Conservation (phyloP, 1,140 invertebrate species). For the Ganaspis sp. region DNA sequence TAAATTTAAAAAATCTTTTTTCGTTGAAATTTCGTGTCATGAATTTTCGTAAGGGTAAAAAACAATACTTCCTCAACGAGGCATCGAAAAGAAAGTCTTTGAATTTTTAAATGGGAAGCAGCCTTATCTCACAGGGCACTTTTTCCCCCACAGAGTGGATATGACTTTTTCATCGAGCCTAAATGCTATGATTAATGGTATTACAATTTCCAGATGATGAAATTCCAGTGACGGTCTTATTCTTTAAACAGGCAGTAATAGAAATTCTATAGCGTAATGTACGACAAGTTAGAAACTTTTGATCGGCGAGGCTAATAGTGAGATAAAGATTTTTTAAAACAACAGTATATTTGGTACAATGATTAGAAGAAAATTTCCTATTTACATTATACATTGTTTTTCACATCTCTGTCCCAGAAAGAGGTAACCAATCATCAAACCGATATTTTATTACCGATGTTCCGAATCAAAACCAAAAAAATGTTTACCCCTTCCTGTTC, state of each 20-base stretch:
- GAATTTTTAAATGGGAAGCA: constrained; percentile 23
- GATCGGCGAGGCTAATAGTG: constrained; percentile 54
- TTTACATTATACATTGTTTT: constrained; percentile 59
- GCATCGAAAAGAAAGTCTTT: constrained; percentile 50
- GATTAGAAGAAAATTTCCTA: constrained; percentile 60
- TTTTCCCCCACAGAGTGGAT: constrained; percentile 44
- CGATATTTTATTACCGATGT: too few relatives aligned
- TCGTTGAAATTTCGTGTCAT: too few relatives aligned
- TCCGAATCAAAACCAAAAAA: neutral
- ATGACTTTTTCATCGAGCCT: constrained; percentile 46
- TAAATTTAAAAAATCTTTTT: too few relatives aligned
- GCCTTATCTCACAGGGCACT: constrained; percentile 17
- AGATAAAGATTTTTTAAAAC: constrained; percentile 55
- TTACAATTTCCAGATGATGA: constrained; percentile 55
- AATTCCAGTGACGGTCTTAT: constrained; percentile 58
- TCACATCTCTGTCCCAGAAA: constrained; percentile 52
- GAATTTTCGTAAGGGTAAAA: too few relatives aligned
- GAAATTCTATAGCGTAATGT: constrained; percentile 62
- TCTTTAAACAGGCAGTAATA: constrained; percentile 61
- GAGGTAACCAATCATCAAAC: neutral
- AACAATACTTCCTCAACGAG: too few relatives aligned
- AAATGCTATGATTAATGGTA: constrained; percentile 53
- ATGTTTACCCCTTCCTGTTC: neutral
- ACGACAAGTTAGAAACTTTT: constrained; percentile 58
- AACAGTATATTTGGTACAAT: constrained; percentile 58